Evolutionary conservation across 2,888 invertebrate genomes (phyloP).

Genomic region (Tetrapedia diversipes): DNA sequence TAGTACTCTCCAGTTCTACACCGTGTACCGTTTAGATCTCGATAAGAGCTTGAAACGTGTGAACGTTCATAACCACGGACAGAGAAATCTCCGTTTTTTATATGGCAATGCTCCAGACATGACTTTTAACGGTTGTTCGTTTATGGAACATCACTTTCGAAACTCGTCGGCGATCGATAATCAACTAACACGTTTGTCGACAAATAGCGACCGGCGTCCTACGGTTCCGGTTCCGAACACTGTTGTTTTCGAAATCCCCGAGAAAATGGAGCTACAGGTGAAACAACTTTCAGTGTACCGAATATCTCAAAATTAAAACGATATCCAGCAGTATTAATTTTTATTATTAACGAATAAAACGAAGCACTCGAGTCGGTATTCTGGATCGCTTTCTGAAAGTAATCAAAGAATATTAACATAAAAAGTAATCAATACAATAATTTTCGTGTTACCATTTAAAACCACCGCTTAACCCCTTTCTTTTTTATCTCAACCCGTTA

Average conservation of each 20-base stretch:
- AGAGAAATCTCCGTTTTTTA: conserved; percentile 34
- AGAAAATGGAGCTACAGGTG: too few species aligned
- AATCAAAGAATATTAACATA: not conserved
- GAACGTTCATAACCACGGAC: not conserved
- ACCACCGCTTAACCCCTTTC: not conserved
- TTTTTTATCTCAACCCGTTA: too few species aligned
- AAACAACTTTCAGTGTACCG: too few species aligned
- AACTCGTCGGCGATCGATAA: conserved; percentile 56
- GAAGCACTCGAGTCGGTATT: not conserved
- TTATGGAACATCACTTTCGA: conserved; percentile 57
- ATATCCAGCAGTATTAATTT: not conserved
- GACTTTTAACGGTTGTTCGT: conserved; percentile 35
- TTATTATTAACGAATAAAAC: not conserved
- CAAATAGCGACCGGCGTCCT: conserved; percentile 7
- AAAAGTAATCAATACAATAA: not conserved
- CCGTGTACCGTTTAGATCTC: not conserved
- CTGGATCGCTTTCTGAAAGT: not conserved
- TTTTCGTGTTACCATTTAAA: not conserved
- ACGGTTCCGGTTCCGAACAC: conserved; percentile 12
- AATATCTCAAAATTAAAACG: not conserved
- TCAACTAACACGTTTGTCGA: conserved; percentile 39
- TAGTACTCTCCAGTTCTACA: not conserved
- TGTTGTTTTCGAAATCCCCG: not conserved
- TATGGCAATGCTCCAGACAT: not conserved
- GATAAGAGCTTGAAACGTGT: not conserved